Conservation (phyloP, 2,888 invertebrate genomes). For the Marasmarcha lunaedactyla region DNA sequence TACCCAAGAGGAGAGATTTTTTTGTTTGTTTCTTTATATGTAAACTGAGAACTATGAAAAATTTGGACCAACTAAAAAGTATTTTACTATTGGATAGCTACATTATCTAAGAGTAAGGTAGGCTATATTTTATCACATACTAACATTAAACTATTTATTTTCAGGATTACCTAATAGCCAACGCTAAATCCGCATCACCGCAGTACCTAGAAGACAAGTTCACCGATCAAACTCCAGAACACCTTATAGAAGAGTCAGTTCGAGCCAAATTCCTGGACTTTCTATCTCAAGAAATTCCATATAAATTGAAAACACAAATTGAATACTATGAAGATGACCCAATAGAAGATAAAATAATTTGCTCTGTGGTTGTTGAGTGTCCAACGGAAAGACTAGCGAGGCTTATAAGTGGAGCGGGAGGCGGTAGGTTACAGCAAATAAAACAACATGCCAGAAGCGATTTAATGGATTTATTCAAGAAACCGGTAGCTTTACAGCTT, state of each 20-base stretch:
- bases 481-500: slow-evolving; percentile 59
- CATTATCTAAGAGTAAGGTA: no score
- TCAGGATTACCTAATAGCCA: slow-evolving; percentile 76
- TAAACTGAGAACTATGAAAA: no score
- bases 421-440: slow-evolving; percentile 78
- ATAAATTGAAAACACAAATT: slow-evolving; percentile 73
- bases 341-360: slow-evolving; percentile 52
- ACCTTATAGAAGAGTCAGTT: slow-evolving; percentile 79
- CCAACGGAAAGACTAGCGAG: slow-evolving; percentile 72
- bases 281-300: slow-evolving; percentile 89
- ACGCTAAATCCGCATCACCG: slow-evolving; percentile 77
- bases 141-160: no score
- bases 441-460: slow-evolving; percentile 74
- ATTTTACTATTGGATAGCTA: no score
- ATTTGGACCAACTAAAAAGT: no score
- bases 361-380: slow-evolving; percentile 74
- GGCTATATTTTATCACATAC: no score
- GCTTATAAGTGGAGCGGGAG: slow-evolving; percentile 76
- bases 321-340: slow-evolving; percentile 74
- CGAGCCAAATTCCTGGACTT: slow-evolving; percentile 87
- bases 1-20: no score
- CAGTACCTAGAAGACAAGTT: slow-evolving; percentile 74
- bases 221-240: slow-evolving; percentile 80
- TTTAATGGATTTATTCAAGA: slow-evolving; percentile 74
- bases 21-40: no score